Evolutionary conservation across 1,140 invertebrate genomes (phyloP).

Genomic region (Trypoxylus dichotomus): DNA sequence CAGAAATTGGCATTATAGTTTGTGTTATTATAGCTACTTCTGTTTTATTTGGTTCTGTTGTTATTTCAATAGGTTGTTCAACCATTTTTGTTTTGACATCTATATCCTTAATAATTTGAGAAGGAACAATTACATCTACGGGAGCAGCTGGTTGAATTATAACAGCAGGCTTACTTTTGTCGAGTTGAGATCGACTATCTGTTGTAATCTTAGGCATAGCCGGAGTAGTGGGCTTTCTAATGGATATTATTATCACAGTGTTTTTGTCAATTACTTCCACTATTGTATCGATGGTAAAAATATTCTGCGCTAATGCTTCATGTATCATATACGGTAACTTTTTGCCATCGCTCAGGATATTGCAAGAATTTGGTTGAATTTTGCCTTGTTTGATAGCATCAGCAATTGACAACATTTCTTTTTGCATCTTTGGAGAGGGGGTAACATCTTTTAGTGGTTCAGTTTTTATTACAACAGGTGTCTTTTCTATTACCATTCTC

Average conservation of each 20-base stretch:
- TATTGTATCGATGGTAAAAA: slow-evolving; percentile 68
- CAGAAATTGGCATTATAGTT: slow-evolving; percentile 54
- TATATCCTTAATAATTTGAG: neutral
- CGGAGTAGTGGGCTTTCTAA: neutral
- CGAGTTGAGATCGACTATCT: neutral
- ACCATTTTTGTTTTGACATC: neutral
- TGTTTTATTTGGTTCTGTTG: neutral
- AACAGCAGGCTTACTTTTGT: neutral
- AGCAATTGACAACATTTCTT: slow-evolving; percentile 51
- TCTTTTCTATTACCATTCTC: neutral
- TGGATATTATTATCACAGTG: slow-evolving; percentile 46
- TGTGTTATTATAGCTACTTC: slow-evolving; percentile 1
- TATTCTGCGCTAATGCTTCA: slow-evolving; percentile 64
- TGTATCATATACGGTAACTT: slow-evolving; percentile 63
- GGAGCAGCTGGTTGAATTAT: neutral
- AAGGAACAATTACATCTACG: neutral
- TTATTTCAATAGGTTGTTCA: neutral
- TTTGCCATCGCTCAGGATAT: slow-evolving; percentile 61
- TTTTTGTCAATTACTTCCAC: slow-evolving; percentile 63
- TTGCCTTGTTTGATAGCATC: slow-evolving; percentile 75
- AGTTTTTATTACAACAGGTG: neutral
- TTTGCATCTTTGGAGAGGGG: neutral
- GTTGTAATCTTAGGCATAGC: neutral
- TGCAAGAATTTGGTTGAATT: slow-evolving; percentile 74
- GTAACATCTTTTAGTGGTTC: neutral